Conservation (phyloP, 2,113 vertebrate species). For the Brienomyrus longianalis region DNA sequence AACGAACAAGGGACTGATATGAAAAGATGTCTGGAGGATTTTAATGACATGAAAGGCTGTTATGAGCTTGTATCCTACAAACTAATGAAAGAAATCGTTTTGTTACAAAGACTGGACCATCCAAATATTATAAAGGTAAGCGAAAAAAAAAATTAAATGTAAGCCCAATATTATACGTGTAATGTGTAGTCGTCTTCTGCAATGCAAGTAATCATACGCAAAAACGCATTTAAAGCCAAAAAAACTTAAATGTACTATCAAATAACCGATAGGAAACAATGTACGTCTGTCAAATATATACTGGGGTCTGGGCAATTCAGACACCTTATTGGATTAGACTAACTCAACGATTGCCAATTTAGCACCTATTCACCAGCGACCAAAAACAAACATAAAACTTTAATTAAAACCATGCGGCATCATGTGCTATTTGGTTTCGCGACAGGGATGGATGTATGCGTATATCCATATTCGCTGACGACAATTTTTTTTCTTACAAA, state of each 20-base stretch:
- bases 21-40: constrained; percentile 66
- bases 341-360: neutral
- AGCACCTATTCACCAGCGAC: constrained; percentile 10
- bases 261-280: constrained; percentile 43
- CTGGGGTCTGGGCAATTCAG: neutral
- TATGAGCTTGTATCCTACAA: constrained; percentile 71
- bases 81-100: constrained; percentile 71
- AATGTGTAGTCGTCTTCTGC: neutral
- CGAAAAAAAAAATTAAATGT: neutral
- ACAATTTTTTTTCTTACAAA: neutral
- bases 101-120: constrained; percentile 67
- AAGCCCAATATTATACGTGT: neutral
- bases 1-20: constrained; percentile 73
- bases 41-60: constrained; percentile 56
- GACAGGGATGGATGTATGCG: neutral
- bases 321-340: constrained; percentile 3
- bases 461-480: neutral
- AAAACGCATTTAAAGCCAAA: neutral
- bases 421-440: neutral
- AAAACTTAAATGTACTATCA: constrained; percentile 27
- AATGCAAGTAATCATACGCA: neutral
- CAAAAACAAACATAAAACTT: constrained; percentile 3
- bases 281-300: constrained; percentile 43
- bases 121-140: constrained; percentile 72
- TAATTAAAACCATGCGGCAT: constrained; percentile 13